phyloP scores from a whole-genome alignment of 2,888 invertebrate species.

The Osmoderma eremita region DNA sequence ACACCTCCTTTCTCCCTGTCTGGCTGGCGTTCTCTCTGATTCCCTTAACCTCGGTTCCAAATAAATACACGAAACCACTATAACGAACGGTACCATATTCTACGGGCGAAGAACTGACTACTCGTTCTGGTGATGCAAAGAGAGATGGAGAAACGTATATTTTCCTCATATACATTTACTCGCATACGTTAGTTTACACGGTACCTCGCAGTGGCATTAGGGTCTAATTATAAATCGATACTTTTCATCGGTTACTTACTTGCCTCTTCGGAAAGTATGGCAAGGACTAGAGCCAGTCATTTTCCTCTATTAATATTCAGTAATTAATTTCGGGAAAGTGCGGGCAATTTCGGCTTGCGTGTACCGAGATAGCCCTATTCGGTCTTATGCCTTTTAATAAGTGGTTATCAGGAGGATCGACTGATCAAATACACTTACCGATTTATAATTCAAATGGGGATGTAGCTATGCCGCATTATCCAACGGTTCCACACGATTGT shows the following conservation, averaged over 20 bases:
- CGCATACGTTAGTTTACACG: constrained; percentile 8
- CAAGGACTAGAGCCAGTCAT: constrained; percentile 60
- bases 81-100: constrained; percentile 33
- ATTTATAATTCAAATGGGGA: constrained; percentile 53
- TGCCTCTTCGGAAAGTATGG: constrained; percentile 59
- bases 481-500: too few relatives aligned
- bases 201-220: constrained; percentile 26
- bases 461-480: constrained; percentile 4
- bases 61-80: constrained; percentile 28
- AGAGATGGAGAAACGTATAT: constrained; percentile 9
- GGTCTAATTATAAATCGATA: constrained; percentile 62
- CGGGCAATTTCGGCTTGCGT: constrained; percentile 61
- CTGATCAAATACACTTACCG: constrained; percentile 61
- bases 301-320: constrained; percentile 63
- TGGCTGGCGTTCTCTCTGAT: constrained; percentile 23
- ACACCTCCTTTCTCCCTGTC: constrained; percentile 1
- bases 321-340: constrained; percentile 61
- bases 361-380: constrained; percentile 56
- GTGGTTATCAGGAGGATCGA: constrained; percentile 58
- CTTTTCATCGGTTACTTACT: constrained; percentile 62
- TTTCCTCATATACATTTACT: constrained; percentile 7
- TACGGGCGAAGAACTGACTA: background rate
- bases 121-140: background rate
- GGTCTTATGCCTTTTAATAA: constrained; percentile 62
- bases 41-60: constrained; percentile 26